Evolutionary conservation across 35 echinoderm and acorn worm genomes (phyloP), one percentile per base, ranked within the genome.

Genomic region (Heliocidaris tuberculata): DNA sequence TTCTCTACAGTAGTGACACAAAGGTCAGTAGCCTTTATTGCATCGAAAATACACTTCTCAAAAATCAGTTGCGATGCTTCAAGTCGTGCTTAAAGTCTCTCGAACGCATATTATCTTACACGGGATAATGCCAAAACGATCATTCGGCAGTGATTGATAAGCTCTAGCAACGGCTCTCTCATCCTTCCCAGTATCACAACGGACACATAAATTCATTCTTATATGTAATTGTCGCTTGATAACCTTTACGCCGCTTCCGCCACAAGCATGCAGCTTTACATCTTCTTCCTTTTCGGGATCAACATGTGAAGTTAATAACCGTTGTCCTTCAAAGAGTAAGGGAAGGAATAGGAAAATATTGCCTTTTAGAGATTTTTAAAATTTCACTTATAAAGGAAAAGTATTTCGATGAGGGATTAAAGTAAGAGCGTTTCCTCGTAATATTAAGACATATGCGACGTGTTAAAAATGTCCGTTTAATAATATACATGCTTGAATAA

Each of bases 161-260:
- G 65, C 65, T n/a, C 2, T 7, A 24, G 65, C 65, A 78, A 78
- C 21, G 19, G 52, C 11, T 56, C 10, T 52, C 8, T 78, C 65
- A n/a, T n/a, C 19, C 6, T 27, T 27, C 27, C 65, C 5, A 27
- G 5, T 19, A 27, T 19, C 65, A 78, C 65, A 78, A 8, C 65
- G 65, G 65, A 78, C 65, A 78, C 19, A 78, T 78, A 78, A 78
- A 78, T 78, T 78, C 65, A 78, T 78, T 78, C 65, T 78, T n/a
- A n/a, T 27, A n/a, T 78, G 65, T n/a, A 5, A 78, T 27, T n/a
- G 65, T 78, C 65, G 65, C 27, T 78, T 78, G 65, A 78, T 78
- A 7, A 78, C 65, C 65, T 78, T 2, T 6, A 4, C 65, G 21
- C 27, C 7, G 21, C 27, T 21, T 29, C 65, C 65, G 27, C 65